Base-by-base conservation (phyloP, 2,113 vertebrate species). In the Pteropus alecto region DNA sequence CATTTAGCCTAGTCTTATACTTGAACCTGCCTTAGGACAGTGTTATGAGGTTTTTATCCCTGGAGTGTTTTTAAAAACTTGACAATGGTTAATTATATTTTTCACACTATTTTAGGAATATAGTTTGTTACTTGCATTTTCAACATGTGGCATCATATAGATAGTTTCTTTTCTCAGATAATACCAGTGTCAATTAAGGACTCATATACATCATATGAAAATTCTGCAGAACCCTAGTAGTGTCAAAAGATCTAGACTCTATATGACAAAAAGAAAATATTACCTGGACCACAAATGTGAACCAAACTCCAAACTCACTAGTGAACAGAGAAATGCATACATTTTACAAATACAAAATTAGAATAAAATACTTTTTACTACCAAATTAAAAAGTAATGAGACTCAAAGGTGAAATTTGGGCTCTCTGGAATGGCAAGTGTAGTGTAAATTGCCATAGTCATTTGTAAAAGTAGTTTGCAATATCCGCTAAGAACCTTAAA, bases 331-430 rank as follows among this genome's bases (percentile, higher is more conserved):
- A 86, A 76, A 46, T 86, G 22, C 19, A 90, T n/a, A 83, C 8
- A 41, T 95, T 84, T 91, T 95, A 83, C 46, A 94, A 87, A 92
- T 74, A 28, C 43, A 83, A 71, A 91, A 46, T 67, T 94, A 76
- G 82, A 94, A 43, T 38, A 84, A 54, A 48, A 43, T 84, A 51
- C 6, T 41, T 83, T 58, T 58, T 83, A 48, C 19, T 92, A 73
- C 63, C 88, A 79, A 74, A 63, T 94, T 83, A 90, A 61, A 4
- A 68, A 85, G 22, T 58, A 30, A 54, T 86, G 58, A 93, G 15
- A 63, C 33, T 51, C 35, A 90, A 81, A 90, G 35, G 51, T 95
- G 22, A 54, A 90, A 63, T 76, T 61, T 7, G 14, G 33, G 73
- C 26, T 70, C 54, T 63, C 61, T 8, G 16, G 38, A 12, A 5